Conservation (phyloP, 2,113 vertebrate species). For the Petromus typicus region DNA sequence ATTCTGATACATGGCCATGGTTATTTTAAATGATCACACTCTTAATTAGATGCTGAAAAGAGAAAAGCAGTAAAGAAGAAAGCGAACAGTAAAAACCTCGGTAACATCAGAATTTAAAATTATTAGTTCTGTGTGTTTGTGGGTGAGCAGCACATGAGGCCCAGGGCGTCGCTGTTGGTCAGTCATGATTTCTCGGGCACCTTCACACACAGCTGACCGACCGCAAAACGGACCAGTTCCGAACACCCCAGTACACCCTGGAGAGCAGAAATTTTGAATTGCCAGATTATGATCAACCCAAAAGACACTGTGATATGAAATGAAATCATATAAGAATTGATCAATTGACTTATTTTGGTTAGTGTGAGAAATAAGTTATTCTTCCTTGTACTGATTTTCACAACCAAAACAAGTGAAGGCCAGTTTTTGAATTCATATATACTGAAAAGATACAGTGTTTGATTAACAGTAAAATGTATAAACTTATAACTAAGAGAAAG, state of each 20-base stretch:
- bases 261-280: background rate
- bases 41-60: background rate
- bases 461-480: background rate
- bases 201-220: background rate
- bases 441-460: background rate
- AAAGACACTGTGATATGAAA: background rate
- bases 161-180: accelerated
- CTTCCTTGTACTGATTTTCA: background rate
- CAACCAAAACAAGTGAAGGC: background rate
- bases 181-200: background rate
- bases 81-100: background rate
- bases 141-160: background rate
- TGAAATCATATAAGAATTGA: background rate
- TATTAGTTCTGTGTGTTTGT: background rate
- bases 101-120: conserved; percentile 15
- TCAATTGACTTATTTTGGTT: background rate
- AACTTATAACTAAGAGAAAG: background rate
- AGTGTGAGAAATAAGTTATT: background rate
- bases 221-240: background rate
- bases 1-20: background rate
- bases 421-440: background rate
- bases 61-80: conserved; percentile 7
- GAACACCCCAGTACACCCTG: accelerated
- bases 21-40: conserved; percentile 38
- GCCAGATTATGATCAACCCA: background rate